Conservation (phyloP, 2,888 invertebrate genomes). For the Trisateles emortualis region DNA sequence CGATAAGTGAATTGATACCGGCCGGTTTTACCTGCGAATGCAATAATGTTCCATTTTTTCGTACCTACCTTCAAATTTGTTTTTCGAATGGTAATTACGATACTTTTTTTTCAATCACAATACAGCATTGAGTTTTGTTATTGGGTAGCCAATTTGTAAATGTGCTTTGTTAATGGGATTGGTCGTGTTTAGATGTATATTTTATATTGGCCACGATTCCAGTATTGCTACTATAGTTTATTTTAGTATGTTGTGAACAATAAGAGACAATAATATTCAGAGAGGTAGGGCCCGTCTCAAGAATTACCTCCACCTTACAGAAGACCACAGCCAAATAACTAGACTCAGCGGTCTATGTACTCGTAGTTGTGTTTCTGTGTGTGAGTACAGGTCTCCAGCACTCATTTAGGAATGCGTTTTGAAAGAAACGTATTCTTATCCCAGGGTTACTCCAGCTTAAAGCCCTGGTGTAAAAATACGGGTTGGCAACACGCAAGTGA, state of each 20-base stretch:
- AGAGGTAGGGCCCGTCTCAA: too few relatives aligned
- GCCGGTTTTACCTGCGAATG: constrained; percentile 11
- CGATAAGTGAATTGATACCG: constrained; percentile 28
- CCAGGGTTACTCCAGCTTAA: too few relatives aligned
- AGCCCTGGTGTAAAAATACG: too few relatives aligned
- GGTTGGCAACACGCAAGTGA: too few relatives aligned
- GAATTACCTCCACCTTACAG: too few relatives aligned
- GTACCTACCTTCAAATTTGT: constrained; percentile 9
- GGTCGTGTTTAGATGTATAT: neutral
- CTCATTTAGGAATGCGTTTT: too few relatives aligned
- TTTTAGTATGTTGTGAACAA: neutral
- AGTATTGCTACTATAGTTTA: neutral
- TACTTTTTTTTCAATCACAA: constrained; percentile 6
- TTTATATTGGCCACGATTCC: neutral
- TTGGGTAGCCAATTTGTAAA: constrained; percentile 2
- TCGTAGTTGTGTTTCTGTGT: too few relatives aligned
- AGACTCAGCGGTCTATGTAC: too few relatives aligned
- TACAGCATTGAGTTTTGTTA: constrained; percentile 1
- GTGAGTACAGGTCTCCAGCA: too few relatives aligned
- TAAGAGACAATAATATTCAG: too few relatives aligned
- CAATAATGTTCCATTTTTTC: constrained; percentile 14
- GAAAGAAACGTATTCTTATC: too few relatives aligned
- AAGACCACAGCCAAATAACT: too few relatives aligned
- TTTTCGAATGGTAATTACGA: constrained; percentile 17
- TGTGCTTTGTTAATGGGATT: neutral